Percentiles rank a stretch among this genome's conserved stretches.
phyloP scores from a whole-genome alignment of 2,113 vertebrate species.

The cattle (Bos taurus) region ARS-UCD2.0 NC_037331.1:86761001-86761500 shows the following conservation, averaged over 20 bases:
- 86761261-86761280: constrained; percentile 87
- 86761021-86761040: not conserved
- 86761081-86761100: constrained; percentile 76
- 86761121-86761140: constrained; percentile 82
- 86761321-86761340: constrained; percentile 71
- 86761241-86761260: constrained; percentile 87
- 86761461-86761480: constrained; percentile 79
- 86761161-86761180: constrained; percentile 84
- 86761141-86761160: constrained; percentile 79
- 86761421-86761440: constrained; percentile 65
- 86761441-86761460: constrained; percentile 80
- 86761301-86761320: constrained; percentile 86
- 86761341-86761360: constrained; percentile 76
- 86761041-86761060: not conserved
- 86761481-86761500: constrained; percentile 86
- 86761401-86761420: constrained; percentile 74
- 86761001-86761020: not conserved
- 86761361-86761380: constrained; percentile 76
- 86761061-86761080: constrained; percentile 47
- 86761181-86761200: constrained; percentile 82
- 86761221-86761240: constrained; percentile 85
- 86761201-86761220: constrained; percentile 86
- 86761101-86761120: constrained; percentile 73
- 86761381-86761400: constrained; percentile 72
- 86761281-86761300: constrained; percentile 87